These are phyloP conservation scores for Clinocottus analis DNA, from an alignment of 2,113 vertebrate genomes.

Conservation along the genomic window DNA sequence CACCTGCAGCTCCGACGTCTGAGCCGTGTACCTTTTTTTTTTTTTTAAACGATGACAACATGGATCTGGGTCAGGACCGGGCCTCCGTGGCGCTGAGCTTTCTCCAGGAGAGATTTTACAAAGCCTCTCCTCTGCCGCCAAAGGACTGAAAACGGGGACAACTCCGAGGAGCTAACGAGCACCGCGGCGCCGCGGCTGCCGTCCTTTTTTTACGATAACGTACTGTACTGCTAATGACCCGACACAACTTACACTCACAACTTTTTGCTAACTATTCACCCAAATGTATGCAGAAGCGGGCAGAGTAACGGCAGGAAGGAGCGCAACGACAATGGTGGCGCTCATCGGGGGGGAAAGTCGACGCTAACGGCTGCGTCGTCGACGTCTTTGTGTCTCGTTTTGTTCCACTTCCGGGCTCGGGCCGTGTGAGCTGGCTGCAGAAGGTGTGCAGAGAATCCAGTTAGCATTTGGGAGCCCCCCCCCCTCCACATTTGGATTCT, in stretches of 20 bases:
- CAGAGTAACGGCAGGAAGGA: not conserved
- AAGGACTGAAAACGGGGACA: slow-evolving; percentile 72
- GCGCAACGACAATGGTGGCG: no score
- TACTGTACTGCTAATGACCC: slow-evolving; percentile 57
- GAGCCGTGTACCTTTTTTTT: slow-evolving; percentile 14
- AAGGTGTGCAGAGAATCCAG: slow-evolving; percentile 33
- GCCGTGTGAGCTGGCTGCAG: not conserved
- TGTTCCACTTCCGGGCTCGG: slow-evolving; percentile 25
- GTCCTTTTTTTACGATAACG: slow-evolving; percentile 59
- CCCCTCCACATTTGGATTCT: slow-evolving; percentile 63
- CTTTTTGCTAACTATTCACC: slow-evolving; percentile 34
- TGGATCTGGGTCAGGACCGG: slow-evolving; percentile 69
- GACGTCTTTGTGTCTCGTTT: slow-evolving; percentile 36
- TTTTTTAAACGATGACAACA: slow-evolving; percentile 38
- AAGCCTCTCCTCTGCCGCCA: slow-evolving; percentile 44
- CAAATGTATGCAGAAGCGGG: slow-evolving; percentile 31
- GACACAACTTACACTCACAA: slow-evolving; percentile 29
- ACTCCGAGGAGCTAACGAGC: slow-evolving; percentile 76
- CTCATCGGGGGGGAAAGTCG: no score
- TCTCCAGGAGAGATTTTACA: slow-evolving; percentile 60
- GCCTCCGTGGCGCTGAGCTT: slow-evolving; percentile 54
- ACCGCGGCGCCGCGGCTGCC: slow-evolving; percentile 15
- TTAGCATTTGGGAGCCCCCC: slow-evolving; percentile 31
- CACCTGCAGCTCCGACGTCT: slow-evolving; percentile 45
- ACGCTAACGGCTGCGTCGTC: slow-evolving; percentile 41